Evolutionary conservation across 2,797 vertebrate genomes (phyloP).

Genomic region (Acanthurus lineatus): DNA sequence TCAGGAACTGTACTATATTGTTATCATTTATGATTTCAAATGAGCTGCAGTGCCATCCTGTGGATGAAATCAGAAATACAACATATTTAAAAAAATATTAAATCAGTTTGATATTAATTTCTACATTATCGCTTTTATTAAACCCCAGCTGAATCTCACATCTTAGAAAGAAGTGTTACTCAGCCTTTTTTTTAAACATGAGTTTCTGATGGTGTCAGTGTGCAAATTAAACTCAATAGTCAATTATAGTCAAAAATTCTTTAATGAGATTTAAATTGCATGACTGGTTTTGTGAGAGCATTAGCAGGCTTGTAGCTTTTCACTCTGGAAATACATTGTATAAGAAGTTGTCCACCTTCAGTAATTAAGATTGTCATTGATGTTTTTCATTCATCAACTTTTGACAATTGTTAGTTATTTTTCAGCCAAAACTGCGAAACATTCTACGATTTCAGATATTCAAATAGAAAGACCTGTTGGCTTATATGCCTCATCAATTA

Average conservation of each 20-base stretch:
- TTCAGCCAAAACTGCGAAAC: too few species aligned
- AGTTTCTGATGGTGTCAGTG: neutral
- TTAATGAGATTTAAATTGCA: slow-evolving; percentile 4
- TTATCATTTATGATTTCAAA: neutral
- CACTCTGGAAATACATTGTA: neutral
- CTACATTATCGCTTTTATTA: neutral
- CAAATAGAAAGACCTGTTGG: too few species aligned
- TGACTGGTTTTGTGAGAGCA: neutral
- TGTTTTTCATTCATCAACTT: too few species aligned
- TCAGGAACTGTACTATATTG: neutral
- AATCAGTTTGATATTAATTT: neutral
- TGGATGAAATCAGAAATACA: slow-evolving; percentile 29
- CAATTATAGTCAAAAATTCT: slow-evolving; percentile 13
- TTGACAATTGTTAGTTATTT: too few species aligned
- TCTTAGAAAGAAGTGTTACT: neutral
- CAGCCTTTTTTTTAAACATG: neutral
- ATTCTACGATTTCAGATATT: too few species aligned
- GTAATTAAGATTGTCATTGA: too few species aligned
- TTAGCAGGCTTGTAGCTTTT: too few species aligned
- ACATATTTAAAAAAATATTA: neutral
- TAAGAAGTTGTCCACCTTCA: neutral
- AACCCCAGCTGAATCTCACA: neutral
- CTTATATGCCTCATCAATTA: too few species aligned
- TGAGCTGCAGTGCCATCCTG: slow-evolving; percentile 35
- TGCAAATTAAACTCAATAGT: slow-evolving; percentile 14